phyloP scores from a whole-genome alignment of 2,888 invertebrate species.

The Diaphora mendica region DNA sequence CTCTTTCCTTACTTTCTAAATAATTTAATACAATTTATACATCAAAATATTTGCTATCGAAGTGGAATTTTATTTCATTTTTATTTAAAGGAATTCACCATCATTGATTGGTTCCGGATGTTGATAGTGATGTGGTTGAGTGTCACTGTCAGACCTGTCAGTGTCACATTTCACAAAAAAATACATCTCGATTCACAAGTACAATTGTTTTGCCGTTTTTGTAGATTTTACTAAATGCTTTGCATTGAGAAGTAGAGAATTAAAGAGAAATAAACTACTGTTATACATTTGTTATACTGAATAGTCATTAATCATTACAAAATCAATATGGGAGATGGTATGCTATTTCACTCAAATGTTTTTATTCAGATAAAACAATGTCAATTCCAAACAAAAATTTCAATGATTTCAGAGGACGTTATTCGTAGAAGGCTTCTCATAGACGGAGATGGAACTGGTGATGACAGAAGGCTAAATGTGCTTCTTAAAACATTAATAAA shows the following conservation, averaged over 20 bases:
- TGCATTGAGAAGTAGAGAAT: background rate
- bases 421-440: slow-evolving; percentile 95
- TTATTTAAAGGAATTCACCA: too few relatives aligned
- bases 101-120: too few relatives aligned
- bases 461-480: slow-evolving; percentile 95
- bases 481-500: slow-evolving; percentile 94
- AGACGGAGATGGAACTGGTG: slow-evolving; percentile 99
- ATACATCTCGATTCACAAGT: too few relatives aligned
- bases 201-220: background rate
- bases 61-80: background rate
- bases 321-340: slow-evolving; percentile 60
- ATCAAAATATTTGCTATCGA: background rate
- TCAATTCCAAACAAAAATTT: background rate
- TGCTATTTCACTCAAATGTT: background rate
- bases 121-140: too few relatives aligned
- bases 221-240: background rate
- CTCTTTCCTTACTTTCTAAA: background rate
- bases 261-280: background rate
- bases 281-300: background rate
- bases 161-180: background rate
- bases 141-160: too few relatives aligned
- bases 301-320: background rate
- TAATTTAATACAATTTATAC: background rate
- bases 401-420: slow-evolving; percentile 92
- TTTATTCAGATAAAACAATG: background rate